Percentiles rank a stretch among this genome's conserved stretches.
phyloP scores from a whole-genome alignment of 2,888 invertebrate species.

The Carpatolechia fugitivella region DNA sequence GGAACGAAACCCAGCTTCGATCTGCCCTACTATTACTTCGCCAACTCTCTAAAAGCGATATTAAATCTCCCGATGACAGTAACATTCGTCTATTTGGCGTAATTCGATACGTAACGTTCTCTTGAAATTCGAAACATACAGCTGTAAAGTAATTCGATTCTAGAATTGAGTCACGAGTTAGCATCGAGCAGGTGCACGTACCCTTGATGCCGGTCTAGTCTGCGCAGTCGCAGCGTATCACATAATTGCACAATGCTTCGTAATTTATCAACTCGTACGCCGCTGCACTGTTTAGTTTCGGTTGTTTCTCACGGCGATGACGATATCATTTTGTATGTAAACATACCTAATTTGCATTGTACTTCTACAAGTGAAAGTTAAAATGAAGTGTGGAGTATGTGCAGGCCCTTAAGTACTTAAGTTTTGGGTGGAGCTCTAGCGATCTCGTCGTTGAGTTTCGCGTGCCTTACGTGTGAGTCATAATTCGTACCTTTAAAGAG shows the following conservation, averaged over 20 bases:
- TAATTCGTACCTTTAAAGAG: conserved; percentile 47
- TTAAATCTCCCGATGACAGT: conserved; percentile 31
- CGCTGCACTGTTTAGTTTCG: conserved; percentile 8
- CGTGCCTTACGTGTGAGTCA: conserved; percentile 69
- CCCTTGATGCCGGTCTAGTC: conserved; percentile 16
- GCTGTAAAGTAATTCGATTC: conserved; percentile 37
- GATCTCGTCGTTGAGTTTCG: conserved; percentile 48
- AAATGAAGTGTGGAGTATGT: conserved; percentile 5
- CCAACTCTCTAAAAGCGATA: conserved; percentile 49
- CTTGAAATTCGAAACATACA: conserved; percentile 16
- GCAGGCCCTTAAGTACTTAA: conserved; percentile 26
- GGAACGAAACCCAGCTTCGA: conserved; percentile 51
- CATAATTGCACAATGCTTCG: conserved; percentile 19
- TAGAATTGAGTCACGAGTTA: conserved; percentile 40
- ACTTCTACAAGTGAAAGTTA: conserved; percentile 10
- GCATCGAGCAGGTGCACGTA: conserved; percentile 40
- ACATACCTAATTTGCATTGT: background rate
- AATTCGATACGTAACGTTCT: conserved; percentile 21
- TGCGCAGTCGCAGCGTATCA: conserved; percentile 6
- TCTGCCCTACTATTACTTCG: conserved; percentile 72
- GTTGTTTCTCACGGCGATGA: conserved; percentile 12
- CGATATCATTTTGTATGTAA: background rate
- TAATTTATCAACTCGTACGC: conserved; percentile 15
- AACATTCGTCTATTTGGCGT: conserved; percentile 19
- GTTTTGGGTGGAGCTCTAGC: conserved; percentile 39